Evolutionary conservation across 2,797 vertebrate genomes (phyloP).

Genomic region (Bryconaethiops microstoma): DNA sequence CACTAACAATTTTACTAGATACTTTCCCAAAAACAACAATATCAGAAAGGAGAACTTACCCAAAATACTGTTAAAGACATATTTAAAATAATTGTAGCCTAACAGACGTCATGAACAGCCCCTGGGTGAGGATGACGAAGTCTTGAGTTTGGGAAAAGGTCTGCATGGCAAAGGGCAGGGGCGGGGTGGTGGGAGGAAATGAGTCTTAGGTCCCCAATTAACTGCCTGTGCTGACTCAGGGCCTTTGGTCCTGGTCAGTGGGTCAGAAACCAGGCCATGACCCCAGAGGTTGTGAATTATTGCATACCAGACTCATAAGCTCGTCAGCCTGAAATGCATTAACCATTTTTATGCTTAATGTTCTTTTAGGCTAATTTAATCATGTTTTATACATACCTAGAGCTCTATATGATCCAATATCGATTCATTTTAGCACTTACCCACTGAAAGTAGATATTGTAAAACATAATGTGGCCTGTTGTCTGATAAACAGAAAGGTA

Average conservation of each 20-base stretch:
- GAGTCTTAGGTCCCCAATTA: slow-evolving; percentile 27
- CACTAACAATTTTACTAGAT: slow-evolving; percentile 2
- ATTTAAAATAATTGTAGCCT: neutral
- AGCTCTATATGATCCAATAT: neutral
- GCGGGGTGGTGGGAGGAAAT: slow-evolving; percentile 8
- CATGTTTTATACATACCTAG: neutral
- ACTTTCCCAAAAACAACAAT: neutral
- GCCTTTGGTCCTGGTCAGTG: neutral
- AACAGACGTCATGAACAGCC: neutral
- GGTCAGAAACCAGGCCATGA: neutral
- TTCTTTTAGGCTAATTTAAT: neutral
- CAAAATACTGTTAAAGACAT: neutral
- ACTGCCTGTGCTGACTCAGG: slow-evolving; percentile 29
- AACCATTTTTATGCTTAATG: neutral
- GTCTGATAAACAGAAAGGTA: neutral
- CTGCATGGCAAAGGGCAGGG: neutral
- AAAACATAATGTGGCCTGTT: neutral
- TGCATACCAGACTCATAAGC: neutral
- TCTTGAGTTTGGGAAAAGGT: slow-evolving; percentile 25
- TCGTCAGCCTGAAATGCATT: neutral
- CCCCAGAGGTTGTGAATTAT: neutral
- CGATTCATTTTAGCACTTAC: neutral
- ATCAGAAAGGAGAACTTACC: neutral
- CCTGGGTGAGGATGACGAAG: neutral
- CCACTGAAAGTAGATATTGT: neutral